Percentiles rank a stretch among this genome's conserved stretches.
These are phyloP conservation scores for Galerucella nymphaeae DNA, from an alignment of 2,888 invertebrate species.

Conservation along the genomic window DNA sequence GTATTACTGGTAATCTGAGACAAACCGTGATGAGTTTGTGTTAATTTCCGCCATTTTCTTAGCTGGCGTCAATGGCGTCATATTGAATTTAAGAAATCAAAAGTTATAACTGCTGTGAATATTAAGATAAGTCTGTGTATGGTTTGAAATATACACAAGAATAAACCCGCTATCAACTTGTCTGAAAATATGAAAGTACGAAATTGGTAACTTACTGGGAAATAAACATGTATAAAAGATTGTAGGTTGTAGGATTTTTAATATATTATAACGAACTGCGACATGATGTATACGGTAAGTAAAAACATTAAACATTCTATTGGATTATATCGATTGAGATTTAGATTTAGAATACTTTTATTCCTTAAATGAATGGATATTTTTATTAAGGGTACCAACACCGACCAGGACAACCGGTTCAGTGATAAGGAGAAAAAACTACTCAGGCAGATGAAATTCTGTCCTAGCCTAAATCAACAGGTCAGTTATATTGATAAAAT, in stretches of 20 bases:
- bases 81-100: background rate
- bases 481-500: slow-evolving; percentile 66
- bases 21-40: background rate
- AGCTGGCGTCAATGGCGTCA: background rate
- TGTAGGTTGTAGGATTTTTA: background rate
- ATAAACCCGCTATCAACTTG: background rate
- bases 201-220: background rate
- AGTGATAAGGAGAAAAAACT: slow-evolving; percentile 99
- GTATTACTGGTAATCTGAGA: background rate
- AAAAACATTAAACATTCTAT: background rate
- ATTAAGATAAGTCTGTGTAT: background rate
- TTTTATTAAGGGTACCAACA: slow-evolving; percentile 87
- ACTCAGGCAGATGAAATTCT: slow-evolving; percentile 98
- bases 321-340: background rate
- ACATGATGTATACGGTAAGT: slow-evolving; percentile 62
- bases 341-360: slow-evolving; percentile 38
- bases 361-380: slow-evolving; percentile 49
- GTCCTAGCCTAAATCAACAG: slow-evolving; percentile 91
- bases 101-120: background rate
- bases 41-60: slow-evolving; percentile 1
- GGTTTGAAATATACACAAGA: background rate
- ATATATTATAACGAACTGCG: slow-evolving; percentile 30
- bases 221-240: background rate
- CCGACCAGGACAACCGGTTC: slow-evolving; percentile 99
- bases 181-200: background rate